A percentile compares a stretch with the other conserved stretches of the same genome.
phyloP scores from a whole-genome alignment of 2,888 invertebrate species.

The Timandra comae region DNA sequence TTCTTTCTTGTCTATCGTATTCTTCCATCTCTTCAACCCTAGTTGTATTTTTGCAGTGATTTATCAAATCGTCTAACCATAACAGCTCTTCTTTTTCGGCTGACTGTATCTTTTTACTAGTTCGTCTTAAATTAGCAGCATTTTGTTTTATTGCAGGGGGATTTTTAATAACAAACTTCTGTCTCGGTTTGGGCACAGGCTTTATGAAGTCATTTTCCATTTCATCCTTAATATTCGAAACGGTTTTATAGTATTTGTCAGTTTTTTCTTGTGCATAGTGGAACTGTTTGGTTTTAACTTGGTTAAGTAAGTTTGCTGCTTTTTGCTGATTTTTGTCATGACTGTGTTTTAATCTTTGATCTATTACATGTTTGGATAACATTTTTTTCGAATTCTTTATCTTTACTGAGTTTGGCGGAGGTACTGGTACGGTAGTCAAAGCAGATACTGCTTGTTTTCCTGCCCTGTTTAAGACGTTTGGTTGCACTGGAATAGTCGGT shows the following conservation, averaged over 20 bases:
- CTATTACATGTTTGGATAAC: conserved; percentile 54
- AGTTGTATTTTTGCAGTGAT: conserved; percentile 55
- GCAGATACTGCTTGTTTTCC: conserved; percentile 19
- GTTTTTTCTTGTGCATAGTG: conserved; percentile 48
- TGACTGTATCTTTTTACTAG: conserved; percentile 62
- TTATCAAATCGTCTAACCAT: conserved; percentile 67
- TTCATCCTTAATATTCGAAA: conserved; percentile 39
- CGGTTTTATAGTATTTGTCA: conserved; percentile 35
- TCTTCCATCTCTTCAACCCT: conserved; percentile 61
- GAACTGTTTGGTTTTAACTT: conserved; percentile 41
- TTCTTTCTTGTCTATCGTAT: conserved; percentile 57
- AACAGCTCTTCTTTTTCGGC: conserved; percentile 59
- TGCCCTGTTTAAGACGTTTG: conserved; percentile 45
- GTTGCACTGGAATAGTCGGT: conserved; percentile 49
- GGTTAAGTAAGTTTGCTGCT: conserved; percentile 42
- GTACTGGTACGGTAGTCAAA: conserved; percentile 23
- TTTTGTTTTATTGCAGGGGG: conserved; percentile 58
- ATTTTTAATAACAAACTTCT: conserved; percentile 22
- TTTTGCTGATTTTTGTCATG: conserved; percentile 56
- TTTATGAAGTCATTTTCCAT: conserved; percentile 30
- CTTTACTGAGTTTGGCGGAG: conserved; percentile 42
- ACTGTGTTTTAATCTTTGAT: conserved; percentile 45
- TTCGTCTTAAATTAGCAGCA: conserved; percentile 66
- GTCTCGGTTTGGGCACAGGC: conserved; percentile 28
- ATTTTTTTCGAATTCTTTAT: conserved; percentile 38